phyloP scores from a whole-genome alignment of 2,113 vertebrate species.

The Astur gentilis region DNA sequence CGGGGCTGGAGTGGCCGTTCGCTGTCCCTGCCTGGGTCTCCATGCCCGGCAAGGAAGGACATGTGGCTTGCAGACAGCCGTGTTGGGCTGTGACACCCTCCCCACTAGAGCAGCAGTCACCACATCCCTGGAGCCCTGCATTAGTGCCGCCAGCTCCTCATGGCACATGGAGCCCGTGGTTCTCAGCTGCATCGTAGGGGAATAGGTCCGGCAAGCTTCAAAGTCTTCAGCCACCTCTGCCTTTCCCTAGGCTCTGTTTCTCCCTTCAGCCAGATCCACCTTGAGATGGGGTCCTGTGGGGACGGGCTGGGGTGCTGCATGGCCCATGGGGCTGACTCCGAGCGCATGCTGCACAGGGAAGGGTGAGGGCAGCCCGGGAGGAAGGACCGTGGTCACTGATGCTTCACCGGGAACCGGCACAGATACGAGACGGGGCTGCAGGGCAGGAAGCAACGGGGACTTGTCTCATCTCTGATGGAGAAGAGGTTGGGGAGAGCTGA shows the following conservation, averaged over 20 bases:
- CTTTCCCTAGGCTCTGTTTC: not conserved
- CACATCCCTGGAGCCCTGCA: not conserved
- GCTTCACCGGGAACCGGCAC: not conserved
- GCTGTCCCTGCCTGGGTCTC: not conserved
- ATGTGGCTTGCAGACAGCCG: not conserved
- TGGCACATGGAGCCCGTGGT: not conserved
- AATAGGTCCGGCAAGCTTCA: not conserved
- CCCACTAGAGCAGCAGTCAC: not conserved
- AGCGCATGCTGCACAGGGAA: not conserved
- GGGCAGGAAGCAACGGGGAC: not conserved
- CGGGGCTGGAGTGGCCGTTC: rapidly evolving
- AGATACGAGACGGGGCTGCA: rapidly evolving
- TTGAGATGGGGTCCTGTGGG: not conserved
- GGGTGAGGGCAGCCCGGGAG: not conserved
- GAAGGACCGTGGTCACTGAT: not conserved
- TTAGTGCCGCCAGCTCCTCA: not conserved
- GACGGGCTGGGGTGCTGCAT: not conserved
- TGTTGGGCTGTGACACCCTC: not conserved
- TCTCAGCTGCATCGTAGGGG: not conserved
- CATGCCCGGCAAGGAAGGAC: not conserved
- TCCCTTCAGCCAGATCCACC: not conserved
- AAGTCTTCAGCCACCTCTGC: not conserved
- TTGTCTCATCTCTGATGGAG: not conserved
- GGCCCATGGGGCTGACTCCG: rapidly evolving
- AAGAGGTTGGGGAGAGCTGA: not conserved